Percentiles rank a stretch among this genome's conserved stretches.
These are phyloP conservation scores for Muscicapa striata DNA, from an alignment of 2,797 vertebrate genomes.

Conservation along the genomic window DNA sequence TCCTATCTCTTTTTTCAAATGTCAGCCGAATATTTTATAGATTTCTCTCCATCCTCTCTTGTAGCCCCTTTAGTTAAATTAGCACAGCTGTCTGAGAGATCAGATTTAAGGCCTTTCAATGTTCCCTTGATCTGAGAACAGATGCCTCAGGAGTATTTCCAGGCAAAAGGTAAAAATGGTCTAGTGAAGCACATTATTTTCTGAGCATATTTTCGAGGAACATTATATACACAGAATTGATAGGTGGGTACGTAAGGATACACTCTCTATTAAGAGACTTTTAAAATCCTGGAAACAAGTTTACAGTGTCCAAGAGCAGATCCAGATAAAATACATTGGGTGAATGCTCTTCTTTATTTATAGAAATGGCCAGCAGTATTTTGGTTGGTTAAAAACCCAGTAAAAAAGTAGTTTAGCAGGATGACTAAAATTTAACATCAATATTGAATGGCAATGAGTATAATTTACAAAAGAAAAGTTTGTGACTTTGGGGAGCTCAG, in stretches of 20 bases:
- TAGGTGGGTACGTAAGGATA: not conserved
- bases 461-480: not conserved
- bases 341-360: not conserved
- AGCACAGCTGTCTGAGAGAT: conserved; percentile 59
- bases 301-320: not conserved
- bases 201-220: not conserved
- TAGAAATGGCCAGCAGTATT: not conserved
- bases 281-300: not conserved
- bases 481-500: not conserved
- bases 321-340: not conserved
- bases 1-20: conserved; percentile 72
- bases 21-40: conserved; percentile 68
- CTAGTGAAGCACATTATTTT: not conserved
- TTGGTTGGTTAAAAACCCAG: not conserved
- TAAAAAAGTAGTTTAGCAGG: not conserved
- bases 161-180: conserved; percentile 47
- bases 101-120: conserved; percentile 58
- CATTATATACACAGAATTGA: conserved; percentile 7
- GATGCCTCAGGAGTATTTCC: conserved; percentile 50
- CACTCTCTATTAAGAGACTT: not conserved
- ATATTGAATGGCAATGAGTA: not conserved
- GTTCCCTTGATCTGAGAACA: conserved; percentile 54
- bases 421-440: not conserved
- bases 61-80: conserved; percentile 64
- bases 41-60: conserved; percentile 48